Evolutionary conservation across 2,113 vertebrate species (phyloP).

Genomic region (Dasyornis broadbenti): DNA sequence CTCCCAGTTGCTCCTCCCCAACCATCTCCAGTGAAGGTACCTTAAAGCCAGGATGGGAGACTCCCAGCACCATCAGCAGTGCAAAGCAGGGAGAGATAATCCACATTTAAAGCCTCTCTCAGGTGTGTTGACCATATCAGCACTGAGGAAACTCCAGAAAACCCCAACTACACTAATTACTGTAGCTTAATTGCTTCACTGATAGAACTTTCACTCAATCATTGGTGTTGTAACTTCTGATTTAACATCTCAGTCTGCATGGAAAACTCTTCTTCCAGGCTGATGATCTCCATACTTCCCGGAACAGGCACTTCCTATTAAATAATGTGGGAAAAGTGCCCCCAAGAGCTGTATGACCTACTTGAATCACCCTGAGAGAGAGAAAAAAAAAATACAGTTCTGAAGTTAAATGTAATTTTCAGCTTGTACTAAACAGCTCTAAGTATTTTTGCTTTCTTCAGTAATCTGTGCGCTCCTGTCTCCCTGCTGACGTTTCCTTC

Average conservation of each 20-base stretch:
- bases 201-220: no score
- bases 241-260: background rate
- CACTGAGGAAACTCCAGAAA: background rate
- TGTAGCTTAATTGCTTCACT: background rate
- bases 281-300: background rate
- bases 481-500: background rate
- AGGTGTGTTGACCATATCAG: background rate
- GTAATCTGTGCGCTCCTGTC: fast-evolving
- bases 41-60: background rate
- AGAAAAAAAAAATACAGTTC: background rate
- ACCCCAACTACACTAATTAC: background rate
- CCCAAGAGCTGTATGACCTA: background rate
- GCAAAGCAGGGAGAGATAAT: background rate
- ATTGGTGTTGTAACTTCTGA: background rate
- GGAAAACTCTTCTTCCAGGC: background rate
- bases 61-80: background rate
- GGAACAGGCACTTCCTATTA: background rate
- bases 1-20: background rate
- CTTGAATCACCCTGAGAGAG: background rate
- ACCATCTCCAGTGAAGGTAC: background rate
- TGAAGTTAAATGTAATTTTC: background rate
- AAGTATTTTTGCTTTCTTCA: background rate
- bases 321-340: background rate
- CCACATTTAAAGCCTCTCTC: background rate
- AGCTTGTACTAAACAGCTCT: background rate